These are phyloP conservation scores for Gnathonemus longibarbis DNA, from an alignment of 2,113 vertebrate species.

Conservation along the genomic window DNA sequence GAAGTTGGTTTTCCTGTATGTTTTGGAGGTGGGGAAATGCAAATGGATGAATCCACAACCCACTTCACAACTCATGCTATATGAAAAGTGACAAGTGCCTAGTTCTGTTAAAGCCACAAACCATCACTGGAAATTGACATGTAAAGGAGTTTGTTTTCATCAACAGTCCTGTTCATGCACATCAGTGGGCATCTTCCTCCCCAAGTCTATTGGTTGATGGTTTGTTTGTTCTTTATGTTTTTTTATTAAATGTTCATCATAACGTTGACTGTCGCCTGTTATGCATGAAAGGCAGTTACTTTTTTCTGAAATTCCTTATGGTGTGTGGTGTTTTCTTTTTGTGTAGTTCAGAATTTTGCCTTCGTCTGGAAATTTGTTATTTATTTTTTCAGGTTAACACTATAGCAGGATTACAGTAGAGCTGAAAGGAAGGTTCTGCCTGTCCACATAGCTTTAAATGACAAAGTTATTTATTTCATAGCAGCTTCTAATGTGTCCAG, in stretches of 20 bases:
- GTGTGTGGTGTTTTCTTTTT: background rate
- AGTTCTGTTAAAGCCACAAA: background rate
- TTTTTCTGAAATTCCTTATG: background rate
- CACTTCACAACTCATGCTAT: background rate
- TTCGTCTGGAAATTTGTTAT: background rate
- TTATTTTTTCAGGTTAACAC: background rate
- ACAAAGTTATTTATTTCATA: background rate
- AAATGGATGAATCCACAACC: background rate
- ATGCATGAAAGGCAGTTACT: background rate
- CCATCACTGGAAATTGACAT: background rate
- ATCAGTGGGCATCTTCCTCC: background rate
- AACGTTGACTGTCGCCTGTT: background rate
- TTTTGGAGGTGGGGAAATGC: background rate
- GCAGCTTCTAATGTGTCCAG: background rate
- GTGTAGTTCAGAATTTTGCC: background rate
- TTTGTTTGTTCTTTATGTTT: background rate
- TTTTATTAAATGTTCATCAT: background rate
- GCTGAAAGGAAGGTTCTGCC: background rate
- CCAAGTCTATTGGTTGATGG: background rate
- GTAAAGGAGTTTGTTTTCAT: background rate
- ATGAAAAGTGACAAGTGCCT: background rate
- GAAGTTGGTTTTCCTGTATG: background rate
- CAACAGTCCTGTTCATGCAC: background rate
- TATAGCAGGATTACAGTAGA: background rate
- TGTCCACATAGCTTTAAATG: background rate